Conservation (phyloP, 1,140 invertebrate genomes). For the Probaryconus sp. region DNA sequence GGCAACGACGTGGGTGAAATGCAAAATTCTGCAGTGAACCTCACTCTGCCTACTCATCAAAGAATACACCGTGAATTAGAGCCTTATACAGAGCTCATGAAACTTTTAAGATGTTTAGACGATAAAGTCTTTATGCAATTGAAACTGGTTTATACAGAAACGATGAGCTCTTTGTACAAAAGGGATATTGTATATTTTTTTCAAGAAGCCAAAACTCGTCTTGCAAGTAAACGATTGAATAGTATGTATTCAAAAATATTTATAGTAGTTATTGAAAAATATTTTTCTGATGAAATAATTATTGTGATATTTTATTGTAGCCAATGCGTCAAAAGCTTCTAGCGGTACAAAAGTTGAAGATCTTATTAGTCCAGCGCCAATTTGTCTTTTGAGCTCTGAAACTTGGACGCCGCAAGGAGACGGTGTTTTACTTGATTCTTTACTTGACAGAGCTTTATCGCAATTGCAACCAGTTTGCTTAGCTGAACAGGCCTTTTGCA, state of each 20-base stretch:
- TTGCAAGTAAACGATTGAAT: slow-evolving; percentile 72
- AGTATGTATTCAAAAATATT: slow-evolving; percentile 40
- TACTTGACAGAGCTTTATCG: slow-evolving; percentile 89
- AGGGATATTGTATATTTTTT: slow-evolving; percentile 89
- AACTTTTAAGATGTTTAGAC: slow-evolving; percentile 93
- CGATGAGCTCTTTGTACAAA: slow-evolving; percentile 90
- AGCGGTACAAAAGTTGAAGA: slow-evolving; percentile 70
- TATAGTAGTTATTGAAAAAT: slow-evolving; percentile 13
- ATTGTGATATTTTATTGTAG: slow-evolving; percentile 36
- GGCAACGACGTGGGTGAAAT: slow-evolving; percentile 84
- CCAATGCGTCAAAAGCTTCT: slow-evolving; percentile 66
- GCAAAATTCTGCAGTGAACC: slow-evolving; percentile 77
- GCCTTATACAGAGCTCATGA: slow-evolving; percentile 93
- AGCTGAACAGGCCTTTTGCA: slow-evolving; percentile 97
- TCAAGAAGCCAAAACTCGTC: slow-evolving; percentile 83
- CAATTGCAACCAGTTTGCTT: slow-evolving; percentile 95
- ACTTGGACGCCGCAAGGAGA: slow-evolving; percentile 72
- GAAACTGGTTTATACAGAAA: slow-evolving; percentile 87
- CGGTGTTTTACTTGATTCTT: slow-evolving; percentile 80
- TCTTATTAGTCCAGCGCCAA: slow-evolving; percentile 70
- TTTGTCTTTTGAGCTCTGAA: slow-evolving; percentile 73
- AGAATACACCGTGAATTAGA: slow-evolving; percentile 89
- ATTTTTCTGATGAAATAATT: slow-evolving; percentile 13
- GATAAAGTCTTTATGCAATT: slow-evolving; percentile 88
- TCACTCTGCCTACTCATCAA: slow-evolving; percentile 87